Evolutionary conservation across 2,113 vertebrate species (phyloP).

Genomic region (Brienomyrus longianalis): DNA sequence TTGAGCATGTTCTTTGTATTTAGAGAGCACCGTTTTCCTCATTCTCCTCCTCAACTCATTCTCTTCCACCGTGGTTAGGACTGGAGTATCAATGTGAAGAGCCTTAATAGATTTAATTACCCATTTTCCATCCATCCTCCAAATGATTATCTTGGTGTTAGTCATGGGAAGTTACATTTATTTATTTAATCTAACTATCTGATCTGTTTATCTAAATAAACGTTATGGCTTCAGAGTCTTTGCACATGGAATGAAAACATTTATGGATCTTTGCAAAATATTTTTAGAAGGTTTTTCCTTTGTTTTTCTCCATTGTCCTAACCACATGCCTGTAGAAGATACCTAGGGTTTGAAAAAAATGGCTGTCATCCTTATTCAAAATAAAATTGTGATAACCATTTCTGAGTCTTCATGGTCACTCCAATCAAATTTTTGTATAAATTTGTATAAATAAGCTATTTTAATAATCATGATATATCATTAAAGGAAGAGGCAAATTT

Average conservation of each 20-base stretch:
- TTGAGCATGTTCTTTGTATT: neutral
- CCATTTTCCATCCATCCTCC: neutral
- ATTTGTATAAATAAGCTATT: neutral
- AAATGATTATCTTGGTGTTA: neutral
- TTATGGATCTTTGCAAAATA: neutral
- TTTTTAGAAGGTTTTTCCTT: neutral
- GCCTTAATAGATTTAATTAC: neutral
- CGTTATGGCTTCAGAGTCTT: neutral
- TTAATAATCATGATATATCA: neutral
- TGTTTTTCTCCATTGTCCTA: neutral
- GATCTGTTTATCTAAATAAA: neutral
- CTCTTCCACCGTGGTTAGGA: neutral
- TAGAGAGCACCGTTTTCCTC: constrained; percentile 1
- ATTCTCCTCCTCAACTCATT: neutral
- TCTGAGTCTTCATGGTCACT: neutral
- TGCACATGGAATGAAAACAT: neutral
- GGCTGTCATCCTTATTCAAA: neutral
- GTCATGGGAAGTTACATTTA: neutral
- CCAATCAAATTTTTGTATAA: neutral
- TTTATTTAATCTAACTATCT: neutral
- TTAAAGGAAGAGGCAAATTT: neutral
- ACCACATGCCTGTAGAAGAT: neutral
- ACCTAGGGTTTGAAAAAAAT: neutral
- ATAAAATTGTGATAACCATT: neutral
- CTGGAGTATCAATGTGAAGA: neutral